Evolutionary conservation across 2,888 invertebrate genomes (phyloP).

Genomic region (Microchrysa polita): DNA sequence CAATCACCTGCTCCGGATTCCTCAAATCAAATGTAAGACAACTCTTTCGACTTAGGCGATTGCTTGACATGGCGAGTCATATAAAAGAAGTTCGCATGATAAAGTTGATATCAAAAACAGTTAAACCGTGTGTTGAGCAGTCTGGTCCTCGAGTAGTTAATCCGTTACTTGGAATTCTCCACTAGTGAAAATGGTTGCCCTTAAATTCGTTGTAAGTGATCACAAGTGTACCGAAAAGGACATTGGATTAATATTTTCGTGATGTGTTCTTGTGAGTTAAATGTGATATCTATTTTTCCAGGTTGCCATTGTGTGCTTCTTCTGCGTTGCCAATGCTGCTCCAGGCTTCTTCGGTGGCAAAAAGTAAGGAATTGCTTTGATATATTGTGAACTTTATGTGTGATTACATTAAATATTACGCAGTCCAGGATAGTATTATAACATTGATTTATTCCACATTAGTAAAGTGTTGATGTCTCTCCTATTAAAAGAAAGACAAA

Average conservation of each 20-base stretch:
- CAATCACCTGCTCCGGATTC: slow-evolving; percentile 37
- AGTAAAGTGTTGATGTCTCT: no score
- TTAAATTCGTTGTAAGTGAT: slow-evolving; percentile 45
- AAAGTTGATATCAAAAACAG: slow-evolving; percentile 37
- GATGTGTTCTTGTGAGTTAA: slow-evolving; percentile 19
- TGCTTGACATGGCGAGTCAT: neutral
- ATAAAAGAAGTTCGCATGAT: slow-evolving; percentile 36
- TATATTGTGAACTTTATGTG: no score
- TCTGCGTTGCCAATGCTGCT: slow-evolving; percentile 56
- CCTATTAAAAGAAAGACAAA: no score
- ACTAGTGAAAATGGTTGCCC: slow-evolving; percentile 45
- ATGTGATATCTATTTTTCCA: slow-evolving; percentile 53
- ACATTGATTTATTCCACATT: no score
- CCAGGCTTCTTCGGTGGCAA: slow-evolving; percentile 43
- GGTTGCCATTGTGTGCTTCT: slow-evolving; percentile 57
- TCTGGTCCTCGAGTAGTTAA: slow-evolving; percentile 31
- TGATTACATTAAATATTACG: no score
- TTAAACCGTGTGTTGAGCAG: slow-evolving; percentile 39
- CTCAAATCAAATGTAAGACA: slow-evolving; percentile 32
- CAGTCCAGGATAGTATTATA: no score
- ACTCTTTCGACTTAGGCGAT: neutral
- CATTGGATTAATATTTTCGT: neutral
- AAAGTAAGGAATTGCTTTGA: slow-evolving; percentile 23
- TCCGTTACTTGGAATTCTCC: neutral
- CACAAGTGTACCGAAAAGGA: slow-evolving; percentile 6